These are phyloP conservation scores for Drosophila leontia DNA, from an alignment of 1,140 invertebrate species.

Conservation along the genomic window DNA sequence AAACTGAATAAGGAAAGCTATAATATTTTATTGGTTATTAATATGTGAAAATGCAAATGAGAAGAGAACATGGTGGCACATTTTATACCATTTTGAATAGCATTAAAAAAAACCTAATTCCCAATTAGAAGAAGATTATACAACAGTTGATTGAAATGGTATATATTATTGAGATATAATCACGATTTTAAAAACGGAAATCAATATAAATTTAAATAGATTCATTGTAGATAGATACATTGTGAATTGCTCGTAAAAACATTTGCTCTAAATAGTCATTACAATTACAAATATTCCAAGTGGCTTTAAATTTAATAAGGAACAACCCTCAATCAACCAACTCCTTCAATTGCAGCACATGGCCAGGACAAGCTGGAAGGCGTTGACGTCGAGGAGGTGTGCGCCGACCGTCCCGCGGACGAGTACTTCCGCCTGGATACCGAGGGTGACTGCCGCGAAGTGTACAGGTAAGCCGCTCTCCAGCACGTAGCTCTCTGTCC, in stretches of 20 bases:
- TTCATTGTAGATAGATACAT: neutral
- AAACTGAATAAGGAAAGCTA: neutral
- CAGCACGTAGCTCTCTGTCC: slow-evolving; percentile 20
- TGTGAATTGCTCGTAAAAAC: too few species aligned
- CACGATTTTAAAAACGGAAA: neutral
- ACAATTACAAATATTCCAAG: neutral
- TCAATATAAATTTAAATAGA: neutral
- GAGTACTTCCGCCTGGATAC: slow-evolving; percentile 95
- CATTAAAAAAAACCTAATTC: neutral
- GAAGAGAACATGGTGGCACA: neutral
- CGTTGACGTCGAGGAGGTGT: slow-evolving; percentile 92
- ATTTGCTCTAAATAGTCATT: neutral
- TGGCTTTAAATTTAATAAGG: neutral
- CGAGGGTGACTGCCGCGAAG: slow-evolving; percentile 95
- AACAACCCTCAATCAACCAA: neutral
- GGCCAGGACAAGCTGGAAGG: slow-evolving; percentile 88
- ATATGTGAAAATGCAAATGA: neutral
- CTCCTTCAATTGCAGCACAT: slow-evolving; percentile 69
- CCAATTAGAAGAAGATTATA: neutral
- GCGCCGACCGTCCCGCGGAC: slow-evolving; percentile 93
- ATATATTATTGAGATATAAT: neutral
- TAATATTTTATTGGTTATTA: too few species aligned
- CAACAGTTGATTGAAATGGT: neutral
- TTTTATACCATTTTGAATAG: neutral
- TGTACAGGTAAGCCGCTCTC: slow-evolving; percentile 90